Base-by-base conservation (phyloP, 2,888 invertebrate species). In the Neocrepidodera transversa region DNA sequence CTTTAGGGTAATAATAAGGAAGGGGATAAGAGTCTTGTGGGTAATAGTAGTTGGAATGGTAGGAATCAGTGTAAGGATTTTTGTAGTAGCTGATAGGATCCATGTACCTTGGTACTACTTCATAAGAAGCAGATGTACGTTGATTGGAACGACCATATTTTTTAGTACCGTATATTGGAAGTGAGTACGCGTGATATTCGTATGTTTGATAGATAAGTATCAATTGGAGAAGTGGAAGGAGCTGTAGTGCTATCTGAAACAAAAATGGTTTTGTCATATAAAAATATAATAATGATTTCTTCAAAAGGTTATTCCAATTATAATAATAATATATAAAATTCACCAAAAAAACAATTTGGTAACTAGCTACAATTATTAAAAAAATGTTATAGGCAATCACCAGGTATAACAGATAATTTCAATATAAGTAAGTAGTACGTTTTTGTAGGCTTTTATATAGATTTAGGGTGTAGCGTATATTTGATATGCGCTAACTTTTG, bases 1-100 rank as follows among this genome's bases (percentile, higher is more conserved):
- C 73, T 58, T 81, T 79, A 32, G 77, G 74, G 65, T 78, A 78
- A 63, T 76, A 78, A 18, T 77, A 62, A 1, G 77, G 78, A 48
- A 85, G 83, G 40, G 75, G 74, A 55, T 73, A 76, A 16, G 71
- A 66, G 52, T 75, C 75, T 66, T 73, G 76, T 3, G 72, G 74
- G 61, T 76, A 76, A 57, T 76, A 76, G 72, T 84, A 83, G 70
- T 85, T 85, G 36, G 86, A 85, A 32, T 84, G 83, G 45, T 79
- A 86, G 77, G 76, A 82, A 74, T 68, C 83, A 72, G 63, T 79
- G 75, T 81, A 85, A 76, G 72, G 84, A 78, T 78, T 68, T 42
- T 76, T 76, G 66, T 80, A 78, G 65, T 80, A 79, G 61, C 73
- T 76, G 17, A 82, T 70, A 59, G 85, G 81, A 13, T 50, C 50